phyloP scores from a whole-genome alignment of 2,888 invertebrate species.

The Antitype chi region DNA sequence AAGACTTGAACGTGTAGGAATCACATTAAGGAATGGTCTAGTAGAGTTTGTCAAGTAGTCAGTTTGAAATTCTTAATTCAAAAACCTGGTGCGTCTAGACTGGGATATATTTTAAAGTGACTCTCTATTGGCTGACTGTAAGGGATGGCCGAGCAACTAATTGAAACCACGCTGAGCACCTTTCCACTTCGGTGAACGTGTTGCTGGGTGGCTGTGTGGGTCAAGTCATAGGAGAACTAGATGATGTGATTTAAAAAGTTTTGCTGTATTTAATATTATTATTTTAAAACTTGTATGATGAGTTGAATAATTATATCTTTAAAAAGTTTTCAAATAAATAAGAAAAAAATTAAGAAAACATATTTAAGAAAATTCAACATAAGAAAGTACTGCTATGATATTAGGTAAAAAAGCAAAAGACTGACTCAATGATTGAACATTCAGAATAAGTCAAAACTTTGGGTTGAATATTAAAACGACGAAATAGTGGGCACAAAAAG shows the following conservation, averaged over 20 bases:
- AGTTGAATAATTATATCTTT: too few species aligned
- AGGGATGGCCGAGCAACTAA: conserved; percentile 74
- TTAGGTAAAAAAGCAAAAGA: background rate
- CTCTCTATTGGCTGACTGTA: conserved; percentile 66
- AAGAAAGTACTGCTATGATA: background rate
- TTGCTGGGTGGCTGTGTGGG: conserved; percentile 59
- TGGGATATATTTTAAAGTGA: conserved; percentile 65
- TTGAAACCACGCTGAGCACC: conserved; percentile 80
- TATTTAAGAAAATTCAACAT: too few species aligned
- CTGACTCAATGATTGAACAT: background rate
- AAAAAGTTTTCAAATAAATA: background rate
- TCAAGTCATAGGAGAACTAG: conserved; percentile 40
- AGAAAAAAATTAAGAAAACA: too few species aligned
- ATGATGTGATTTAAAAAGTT: background rate
- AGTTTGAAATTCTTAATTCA: background rate
- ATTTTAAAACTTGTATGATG: background rate
- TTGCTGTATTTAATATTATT: background rate
- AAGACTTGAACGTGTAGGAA: too few species aligned
- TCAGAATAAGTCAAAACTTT: background rate
- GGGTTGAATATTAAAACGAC: background rate
- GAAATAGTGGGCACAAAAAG: background rate
- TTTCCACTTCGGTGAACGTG: conserved; percentile 74
- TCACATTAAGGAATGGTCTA: background rate
- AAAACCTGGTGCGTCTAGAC: conserved; percentile 36
- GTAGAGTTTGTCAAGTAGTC: background rate